Evolutionary conservation across 1,140 invertebrate species (phyloP).

Genomic region (Neodiprion virginianus): DNA sequence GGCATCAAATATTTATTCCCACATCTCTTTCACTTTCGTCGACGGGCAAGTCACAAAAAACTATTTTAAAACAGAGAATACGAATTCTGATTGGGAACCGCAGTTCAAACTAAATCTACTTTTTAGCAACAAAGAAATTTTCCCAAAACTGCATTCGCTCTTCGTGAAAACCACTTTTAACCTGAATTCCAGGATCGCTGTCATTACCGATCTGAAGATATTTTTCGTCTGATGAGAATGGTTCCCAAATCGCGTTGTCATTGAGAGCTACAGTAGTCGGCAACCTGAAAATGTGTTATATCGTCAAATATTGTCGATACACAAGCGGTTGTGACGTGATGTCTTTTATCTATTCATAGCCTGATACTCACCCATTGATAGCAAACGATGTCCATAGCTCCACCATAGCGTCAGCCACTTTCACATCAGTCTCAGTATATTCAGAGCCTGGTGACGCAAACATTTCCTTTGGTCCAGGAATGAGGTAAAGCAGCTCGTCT

Average conservation of each 20-base stretch:
- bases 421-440: background rate
- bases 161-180: background rate
- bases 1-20: no score
- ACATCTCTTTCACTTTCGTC: no score
- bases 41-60: no score
- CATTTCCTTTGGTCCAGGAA: background rate
- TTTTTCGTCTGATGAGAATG: background rate
- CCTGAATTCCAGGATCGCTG: background rate
- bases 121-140: background rate
- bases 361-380: background rate
- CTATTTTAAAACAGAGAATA: no score
- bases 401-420: background rate
- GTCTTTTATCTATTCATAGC: no score
- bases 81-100: no score
- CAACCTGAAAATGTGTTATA: background rate
- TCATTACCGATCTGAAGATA: background rate
- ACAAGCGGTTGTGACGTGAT: no score
- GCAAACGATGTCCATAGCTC: background rate
- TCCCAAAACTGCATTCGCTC: background rate
- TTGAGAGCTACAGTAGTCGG: background rate
- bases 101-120: background rate
- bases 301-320: background rate
- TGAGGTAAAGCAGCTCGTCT: background rate
- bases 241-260: background rate
- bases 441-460: background rate